These are phyloP conservation scores for Melikaiella ostensackeni DNA, from an alignment of 2,888 invertebrate genomes.

Conservation along the genomic window DNA sequence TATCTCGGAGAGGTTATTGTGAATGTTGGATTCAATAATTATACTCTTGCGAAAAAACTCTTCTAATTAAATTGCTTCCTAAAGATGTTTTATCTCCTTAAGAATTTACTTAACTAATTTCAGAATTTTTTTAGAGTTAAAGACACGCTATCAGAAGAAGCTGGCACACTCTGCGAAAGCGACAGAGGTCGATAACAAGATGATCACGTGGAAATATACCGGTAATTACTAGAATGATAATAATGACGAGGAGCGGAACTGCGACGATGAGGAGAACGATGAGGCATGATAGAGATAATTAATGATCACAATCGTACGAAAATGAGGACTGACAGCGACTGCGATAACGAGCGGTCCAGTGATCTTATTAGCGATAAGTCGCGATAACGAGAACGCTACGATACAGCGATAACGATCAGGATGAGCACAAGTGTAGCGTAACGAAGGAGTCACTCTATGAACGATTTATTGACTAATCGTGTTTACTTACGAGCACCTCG, in stretches of 20 bases:
- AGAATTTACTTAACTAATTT: not conserved
- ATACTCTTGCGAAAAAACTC: too few relatives aligned
- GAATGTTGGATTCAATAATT: too few relatives aligned
- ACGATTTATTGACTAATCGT: conserved; percentile 25
- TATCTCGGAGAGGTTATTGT: not conserved
- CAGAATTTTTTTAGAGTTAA: not conserved
- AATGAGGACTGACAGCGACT: conserved; percentile 71
- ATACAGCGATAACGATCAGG: conserved; percentile 59
- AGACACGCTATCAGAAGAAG: not conserved
- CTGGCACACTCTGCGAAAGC: conserved; percentile 43
- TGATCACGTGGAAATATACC: conserved; percentile 71
- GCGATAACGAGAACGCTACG: conserved; percentile 68
- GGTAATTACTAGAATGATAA: conserved; percentile 75
- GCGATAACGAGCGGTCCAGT: conserved; percentile 75
- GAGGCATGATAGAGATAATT: conserved; percentile 73
- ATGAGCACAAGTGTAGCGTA: conserved; percentile 51
- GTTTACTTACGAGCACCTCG: conserved; percentile 2
- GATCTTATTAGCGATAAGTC: conserved; percentile 76
- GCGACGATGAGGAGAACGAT: conserved; percentile 59
- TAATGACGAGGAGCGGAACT: conserved; percentile 62
- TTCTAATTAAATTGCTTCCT: too few relatives aligned
- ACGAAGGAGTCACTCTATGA: not conserved
- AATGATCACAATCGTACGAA: conserved; percentile 75
- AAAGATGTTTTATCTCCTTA: not conserved
- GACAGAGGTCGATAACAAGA: conserved; percentile 68